Conservation (phyloP, 2,113 vertebrate species). For the Rhabdomys dilectus region DNA sequence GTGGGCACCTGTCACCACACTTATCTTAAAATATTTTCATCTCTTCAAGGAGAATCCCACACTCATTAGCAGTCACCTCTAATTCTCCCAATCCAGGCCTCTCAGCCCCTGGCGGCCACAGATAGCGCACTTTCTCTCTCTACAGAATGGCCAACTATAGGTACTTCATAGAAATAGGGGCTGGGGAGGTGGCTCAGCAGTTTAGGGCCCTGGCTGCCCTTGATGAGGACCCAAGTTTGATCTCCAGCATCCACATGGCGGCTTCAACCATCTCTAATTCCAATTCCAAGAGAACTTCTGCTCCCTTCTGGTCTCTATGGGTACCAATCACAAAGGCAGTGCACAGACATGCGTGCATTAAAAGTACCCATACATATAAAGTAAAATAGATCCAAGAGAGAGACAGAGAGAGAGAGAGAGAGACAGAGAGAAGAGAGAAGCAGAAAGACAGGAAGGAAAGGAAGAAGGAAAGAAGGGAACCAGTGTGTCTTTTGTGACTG, state of each 20-base stretch:
- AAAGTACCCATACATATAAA: background rate
- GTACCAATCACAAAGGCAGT: background rate
- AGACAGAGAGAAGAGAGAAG: too few species aligned
- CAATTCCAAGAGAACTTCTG: too few species aligned
- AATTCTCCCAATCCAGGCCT: background rate
- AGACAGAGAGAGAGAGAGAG: too few species aligned
- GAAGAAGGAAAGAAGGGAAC: background rate
- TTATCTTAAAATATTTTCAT: slow-evolving; percentile 36
- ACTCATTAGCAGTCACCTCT: background rate
- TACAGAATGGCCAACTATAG: background rate
- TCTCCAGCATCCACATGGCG: background rate
- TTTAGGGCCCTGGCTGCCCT: background rate
- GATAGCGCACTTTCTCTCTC: background rate
- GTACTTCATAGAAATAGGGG: background rate
- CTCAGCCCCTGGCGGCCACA: background rate
- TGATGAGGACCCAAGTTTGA: background rate
- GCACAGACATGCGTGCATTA: background rate
- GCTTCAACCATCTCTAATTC: background rate
- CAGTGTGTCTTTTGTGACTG: background rate
- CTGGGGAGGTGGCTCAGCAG: background rate
- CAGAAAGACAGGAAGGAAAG: too few species aligned
- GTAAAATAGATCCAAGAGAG: background rate
- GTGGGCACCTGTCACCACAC: background rate
- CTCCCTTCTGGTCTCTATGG: background rate
- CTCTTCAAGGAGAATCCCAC: background rate